A percentile compares a stretch with the other conserved stretches of the same genome.
Conservation (phyloP, 2,113 vertebrate species). For the Istiophorus platypterus region DNA sequence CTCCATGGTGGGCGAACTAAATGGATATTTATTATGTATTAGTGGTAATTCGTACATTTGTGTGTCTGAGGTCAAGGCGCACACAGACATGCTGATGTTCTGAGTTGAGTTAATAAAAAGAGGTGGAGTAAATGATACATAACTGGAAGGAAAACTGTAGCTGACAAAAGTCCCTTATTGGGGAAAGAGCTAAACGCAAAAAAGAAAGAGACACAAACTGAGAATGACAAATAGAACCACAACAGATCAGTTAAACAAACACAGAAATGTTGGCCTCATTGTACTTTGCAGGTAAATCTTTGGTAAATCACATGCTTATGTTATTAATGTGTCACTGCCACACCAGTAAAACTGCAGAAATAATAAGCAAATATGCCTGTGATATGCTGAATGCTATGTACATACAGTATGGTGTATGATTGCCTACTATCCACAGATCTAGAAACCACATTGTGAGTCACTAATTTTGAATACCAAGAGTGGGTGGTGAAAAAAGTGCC, state of each 20-base stretch:
- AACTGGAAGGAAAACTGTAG: neutral
- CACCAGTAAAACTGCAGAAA: neutral
- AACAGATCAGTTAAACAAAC: neutral
- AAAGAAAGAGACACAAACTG: neutral
- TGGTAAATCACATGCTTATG: slow-evolving; percentile 9
- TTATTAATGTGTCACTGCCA: slow-evolving; percentile 8
- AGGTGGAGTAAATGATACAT: neutral
- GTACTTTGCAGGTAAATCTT: slow-evolving; percentile 10
- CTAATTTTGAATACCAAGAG: slow-evolving; percentile 64
- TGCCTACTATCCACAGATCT: slow-evolving; percentile 45
- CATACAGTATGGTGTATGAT: slow-evolving; percentile 2
- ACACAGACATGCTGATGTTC: neutral
- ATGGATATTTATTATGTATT: slow-evolving; percentile 36
- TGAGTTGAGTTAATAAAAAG: slow-evolving; percentile 5
- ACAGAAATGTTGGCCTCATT: neutral
- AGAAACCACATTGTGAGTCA: slow-evolving; percentile 53
- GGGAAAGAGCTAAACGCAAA: neutral
- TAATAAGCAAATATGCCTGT: slow-evolving; percentile 7
- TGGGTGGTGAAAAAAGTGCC: slow-evolving; percentile 67
- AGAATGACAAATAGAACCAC: neutral
- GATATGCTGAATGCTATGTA: slow-evolving; percentile 11
- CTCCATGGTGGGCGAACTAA: slow-evolving; percentile 14
- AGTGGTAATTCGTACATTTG: slow-evolving; percentile 25
- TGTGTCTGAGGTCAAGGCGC: slow-evolving; percentile 13
- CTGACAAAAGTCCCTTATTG: neutral